phyloP scores from a whole-genome alignment of 1,140 invertebrate genomes.

The Aradophagus sp. region DNA sequence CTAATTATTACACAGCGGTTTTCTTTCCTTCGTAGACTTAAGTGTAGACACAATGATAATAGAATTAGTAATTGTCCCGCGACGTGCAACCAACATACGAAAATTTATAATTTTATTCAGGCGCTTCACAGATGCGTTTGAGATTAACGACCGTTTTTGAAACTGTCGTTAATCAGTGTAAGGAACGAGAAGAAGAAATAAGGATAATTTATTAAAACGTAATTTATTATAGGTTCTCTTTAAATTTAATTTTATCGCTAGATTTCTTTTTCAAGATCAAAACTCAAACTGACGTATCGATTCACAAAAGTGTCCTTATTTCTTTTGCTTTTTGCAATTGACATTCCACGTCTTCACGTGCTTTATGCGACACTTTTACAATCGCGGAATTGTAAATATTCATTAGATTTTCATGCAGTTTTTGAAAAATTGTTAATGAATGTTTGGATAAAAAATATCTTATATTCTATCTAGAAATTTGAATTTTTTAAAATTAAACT shows the following conservation, averaged over 20 bases:
- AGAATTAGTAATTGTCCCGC: slow-evolving; percentile 11
- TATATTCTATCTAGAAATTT: slow-evolving; percentile 15
- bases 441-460: too few relatives aligned
- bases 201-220: slow-evolving; percentile 5
- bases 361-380: slow-evolving; percentile 24
- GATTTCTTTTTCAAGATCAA: slow-evolving; percentile 2
- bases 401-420: slow-evolving; percentile 27
- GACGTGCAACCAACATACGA: slow-evolving; percentile 7
- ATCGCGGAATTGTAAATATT: slow-evolving; percentile 30
- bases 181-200: slow-evolving; percentile 3
- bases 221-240: too few relatives aligned
- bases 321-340: slow-evolving; percentile 4
- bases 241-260: too few relatives aligned
- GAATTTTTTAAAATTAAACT: slow-evolving; percentile 7
- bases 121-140: neutral
- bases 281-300: slow-evolving; percentile 2
- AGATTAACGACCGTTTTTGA: too few relatives aligned
- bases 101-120: slow-evolving; percentile 28
- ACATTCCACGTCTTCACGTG: slow-evolving; percentile 46
- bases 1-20: slow-evolving; percentile 37
- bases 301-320: slow-evolving; percentile 13
- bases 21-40: slow-evolving; percentile 43
- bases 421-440: slow-evolving; percentile 22
- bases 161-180: slow-evolving; percentile 3
- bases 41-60: slow-evolving; percentile 33